phyloP scores from a whole-genome alignment of 2,888 invertebrate genomes.

The Cosmopolites sordidus region DNA sequence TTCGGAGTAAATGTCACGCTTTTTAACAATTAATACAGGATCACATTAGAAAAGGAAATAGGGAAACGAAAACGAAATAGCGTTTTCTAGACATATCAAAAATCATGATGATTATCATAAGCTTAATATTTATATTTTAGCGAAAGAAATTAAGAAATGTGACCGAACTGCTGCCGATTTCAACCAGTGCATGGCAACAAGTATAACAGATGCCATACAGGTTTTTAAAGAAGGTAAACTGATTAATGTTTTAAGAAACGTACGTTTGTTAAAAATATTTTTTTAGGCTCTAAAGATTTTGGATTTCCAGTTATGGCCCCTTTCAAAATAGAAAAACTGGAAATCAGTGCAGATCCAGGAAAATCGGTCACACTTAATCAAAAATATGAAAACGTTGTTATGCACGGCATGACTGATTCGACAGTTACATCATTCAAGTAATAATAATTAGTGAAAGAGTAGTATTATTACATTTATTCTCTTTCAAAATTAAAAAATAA shows the following conservation, averaged over 20 bases:
- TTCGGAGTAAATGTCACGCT: too few relatives aligned
- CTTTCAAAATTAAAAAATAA: too few relatives aligned
- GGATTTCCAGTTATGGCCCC: constrained; percentile 61
- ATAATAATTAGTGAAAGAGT: not conserved
- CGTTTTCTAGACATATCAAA: too few relatives aligned
- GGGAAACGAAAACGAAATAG: too few relatives aligned
- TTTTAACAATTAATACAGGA: too few relatives aligned
- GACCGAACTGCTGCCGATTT: constrained; percentile 49
- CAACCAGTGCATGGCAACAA: constrained; percentile 56
- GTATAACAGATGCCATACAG: constrained; percentile 55
- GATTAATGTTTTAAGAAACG: not conserved
- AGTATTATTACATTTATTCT: not conserved
- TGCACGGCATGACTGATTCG: constrained; percentile 56
- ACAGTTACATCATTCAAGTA: not conserved
- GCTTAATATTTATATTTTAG: too few relatives aligned
- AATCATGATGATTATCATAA: too few relatives aligned
- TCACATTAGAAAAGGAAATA: too few relatives aligned
- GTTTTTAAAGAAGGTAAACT: constrained; percentile 16
- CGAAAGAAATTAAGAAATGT: constrained; percentile 24
- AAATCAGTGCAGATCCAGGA: constrained; percentile 53
- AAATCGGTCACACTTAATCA: constrained; percentile 56
- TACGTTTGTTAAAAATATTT: not conserved
- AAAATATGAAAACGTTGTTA: constrained; percentile 57
- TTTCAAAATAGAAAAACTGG: constrained; percentile 54
- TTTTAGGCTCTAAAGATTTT: constrained; percentile 41